Evolutionary conservation across 2,797 vertebrate species (phyloP), one percentile per base, ranked within the genome.

Genomic region (Clarias fuscus): DNA sequence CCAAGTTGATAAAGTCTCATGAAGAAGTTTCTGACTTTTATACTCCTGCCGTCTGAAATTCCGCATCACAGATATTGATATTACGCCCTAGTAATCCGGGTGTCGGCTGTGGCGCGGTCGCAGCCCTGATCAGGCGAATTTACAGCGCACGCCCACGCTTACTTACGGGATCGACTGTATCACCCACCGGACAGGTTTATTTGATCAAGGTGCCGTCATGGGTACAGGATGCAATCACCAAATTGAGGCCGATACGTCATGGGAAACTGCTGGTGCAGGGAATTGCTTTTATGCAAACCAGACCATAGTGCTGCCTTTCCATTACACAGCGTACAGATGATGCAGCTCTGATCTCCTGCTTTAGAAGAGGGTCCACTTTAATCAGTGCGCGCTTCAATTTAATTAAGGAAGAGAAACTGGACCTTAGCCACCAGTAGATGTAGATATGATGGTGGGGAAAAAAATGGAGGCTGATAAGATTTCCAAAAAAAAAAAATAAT

Each of bases 311-410:
- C 65, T 65, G 85, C 58, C 56, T 77, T 88, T 86, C 82, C 43
- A 76, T 88, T 77, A 82, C 30, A 82, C 83, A 82, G 73, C 37
- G 70, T 85, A 62, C n/a, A 14, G 79, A 77, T 67, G 80, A 88
- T 86, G 86, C 80, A 72, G 27, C 43, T 27, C 75, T 81, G 86
- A 78, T 82, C 86, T 43, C 72, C 40, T 27, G 70, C 85, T 86
- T 79, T 71, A 56, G 84, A 82, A 82, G 76, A 27, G 48, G 71
- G 81, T 79, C 70, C 84, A 89, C 70, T 89, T 89, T 87, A 90
- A 90, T 89, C 88, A 87, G 64, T 1, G 4, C 30, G n/a, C 85
- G 85, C 85, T 87, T 89, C 80, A 59, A 86, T 90, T 90, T 86
- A 88, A 90, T 90, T 90, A 86, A 71, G 76, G 67, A 77, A 75